These are phyloP conservation scores for Orthonyx spaldingii DNA, from an alignment of 2,113 vertebrate genomes.

Conservation along the genomic window DNA sequence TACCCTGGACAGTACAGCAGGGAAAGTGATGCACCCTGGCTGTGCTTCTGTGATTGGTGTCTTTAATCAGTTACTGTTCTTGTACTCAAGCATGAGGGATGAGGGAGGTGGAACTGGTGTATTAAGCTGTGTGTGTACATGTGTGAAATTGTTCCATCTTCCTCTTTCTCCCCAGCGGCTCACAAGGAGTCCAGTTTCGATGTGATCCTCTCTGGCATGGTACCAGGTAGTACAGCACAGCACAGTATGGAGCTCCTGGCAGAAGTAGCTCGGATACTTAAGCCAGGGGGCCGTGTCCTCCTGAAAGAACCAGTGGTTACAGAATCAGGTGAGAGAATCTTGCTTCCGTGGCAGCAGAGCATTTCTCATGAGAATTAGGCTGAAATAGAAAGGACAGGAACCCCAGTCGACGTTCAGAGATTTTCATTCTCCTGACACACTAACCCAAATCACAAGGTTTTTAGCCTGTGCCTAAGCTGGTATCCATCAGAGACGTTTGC, in stretches of 20 bases:
- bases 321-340: constrained; percentile 62
- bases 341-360: background rate
- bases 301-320: constrained; percentile 82
- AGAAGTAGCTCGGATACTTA: constrained; percentile 86
- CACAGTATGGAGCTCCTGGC: constrained; percentile 81
- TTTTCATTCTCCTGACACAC: background rate
- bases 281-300: constrained; percentile 83
- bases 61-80: background rate
- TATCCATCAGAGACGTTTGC: background rate
- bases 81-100: background rate
- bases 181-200: constrained; percentile 84
- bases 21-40: background rate
- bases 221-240: constrained; percentile 71
- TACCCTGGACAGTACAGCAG: background rate
- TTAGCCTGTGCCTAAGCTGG: background rate
- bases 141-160: background rate
- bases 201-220: constrained; percentile 79
- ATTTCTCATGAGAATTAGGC: background rate
- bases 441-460: background rate
- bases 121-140: fast-evolving
- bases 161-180: constrained; percentile 71
- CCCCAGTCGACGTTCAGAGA: fast-evolving
- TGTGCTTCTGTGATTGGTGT: fast-evolving
- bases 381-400: background rate
- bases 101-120: background rate